These are phyloP conservation scores for Metacarcinus magister DNA, from an alignment of 2,888 invertebrate genomes.

Conservation along the genomic window DNA sequence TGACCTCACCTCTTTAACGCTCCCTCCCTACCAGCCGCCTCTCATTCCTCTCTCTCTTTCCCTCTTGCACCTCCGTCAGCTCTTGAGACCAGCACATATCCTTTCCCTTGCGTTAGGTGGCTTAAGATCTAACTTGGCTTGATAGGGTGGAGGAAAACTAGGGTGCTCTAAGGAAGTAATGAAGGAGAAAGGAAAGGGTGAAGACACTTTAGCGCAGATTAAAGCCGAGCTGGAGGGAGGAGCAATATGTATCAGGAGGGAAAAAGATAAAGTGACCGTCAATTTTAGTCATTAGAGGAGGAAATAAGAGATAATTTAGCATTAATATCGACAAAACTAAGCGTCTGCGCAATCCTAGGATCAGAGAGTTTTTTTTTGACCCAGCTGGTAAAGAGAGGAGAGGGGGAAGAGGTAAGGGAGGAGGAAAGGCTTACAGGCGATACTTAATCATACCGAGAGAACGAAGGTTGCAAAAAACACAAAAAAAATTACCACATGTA, in stretches of 20 bases:
- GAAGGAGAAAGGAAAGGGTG: neutral
- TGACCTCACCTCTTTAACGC: conserved; percentile 5
- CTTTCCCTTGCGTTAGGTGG: neutral
- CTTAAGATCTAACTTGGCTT: neutral
- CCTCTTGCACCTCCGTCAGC: neutral
- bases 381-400: neutral
- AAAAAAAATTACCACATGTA: neutral
- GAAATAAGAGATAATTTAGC: neutral
- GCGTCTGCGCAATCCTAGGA: neutral
- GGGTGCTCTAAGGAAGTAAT: neutral
- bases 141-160: neutral
- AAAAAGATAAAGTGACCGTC: conserved; percentile 3
- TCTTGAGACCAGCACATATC: neutral
- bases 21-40: neutral
- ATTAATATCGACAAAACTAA: neutral
- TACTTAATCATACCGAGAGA: neutral
- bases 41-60: neutral
- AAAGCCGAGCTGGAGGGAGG: neutral
- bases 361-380: neutral
- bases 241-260: neutral
- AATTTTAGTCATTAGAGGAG: neutral
- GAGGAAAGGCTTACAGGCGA: neutral
- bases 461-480: neutral
- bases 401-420: neutral
- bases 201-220: neutral